Percentiles rank a stretch among this genome's conserved stretches.
These are phyloP conservation scores for Speoplatyrhinus poulsoni DNA, from an alignment of 2,113 vertebrate species.

Conservation along the genomic window DNA sequence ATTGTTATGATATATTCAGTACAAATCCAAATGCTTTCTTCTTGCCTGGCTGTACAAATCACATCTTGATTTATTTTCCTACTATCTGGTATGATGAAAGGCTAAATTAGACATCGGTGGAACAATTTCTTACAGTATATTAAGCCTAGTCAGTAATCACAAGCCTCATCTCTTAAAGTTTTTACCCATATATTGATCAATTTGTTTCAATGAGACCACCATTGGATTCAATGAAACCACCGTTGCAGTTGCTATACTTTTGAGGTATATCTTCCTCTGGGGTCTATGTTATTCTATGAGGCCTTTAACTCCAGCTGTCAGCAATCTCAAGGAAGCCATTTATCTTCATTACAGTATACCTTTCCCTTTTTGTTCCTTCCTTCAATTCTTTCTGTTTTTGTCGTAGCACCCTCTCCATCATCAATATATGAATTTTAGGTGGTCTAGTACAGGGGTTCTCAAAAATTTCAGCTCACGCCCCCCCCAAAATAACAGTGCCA, in stretches of 20 bases:
- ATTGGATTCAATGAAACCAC: not conserved
- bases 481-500: no score
- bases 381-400: conserved; percentile 9
- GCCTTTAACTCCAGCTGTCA: conserved; percentile 26
- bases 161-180: not conserved
- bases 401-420: conserved; percentile 2
- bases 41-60: no score
- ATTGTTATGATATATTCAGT: no score
- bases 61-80: no score
- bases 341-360: conserved; percentile 37
- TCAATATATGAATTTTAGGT: not conserved
- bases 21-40: no score
- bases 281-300: conserved; percentile 30
- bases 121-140: no score
- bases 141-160: no score
- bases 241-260: not conserved
- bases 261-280: not conserved
- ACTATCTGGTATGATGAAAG: no score
- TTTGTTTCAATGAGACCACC: not conserved
- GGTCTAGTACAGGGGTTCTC: no score
- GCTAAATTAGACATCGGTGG: no score
- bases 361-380: conserved; percentile 1
- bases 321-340: conserved; percentile 28
- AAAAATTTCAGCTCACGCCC: no score
- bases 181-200: not conserved